Conservation (phyloP, 1,140 invertebrate genomes). For the Rhysida immarginata region DNA sequence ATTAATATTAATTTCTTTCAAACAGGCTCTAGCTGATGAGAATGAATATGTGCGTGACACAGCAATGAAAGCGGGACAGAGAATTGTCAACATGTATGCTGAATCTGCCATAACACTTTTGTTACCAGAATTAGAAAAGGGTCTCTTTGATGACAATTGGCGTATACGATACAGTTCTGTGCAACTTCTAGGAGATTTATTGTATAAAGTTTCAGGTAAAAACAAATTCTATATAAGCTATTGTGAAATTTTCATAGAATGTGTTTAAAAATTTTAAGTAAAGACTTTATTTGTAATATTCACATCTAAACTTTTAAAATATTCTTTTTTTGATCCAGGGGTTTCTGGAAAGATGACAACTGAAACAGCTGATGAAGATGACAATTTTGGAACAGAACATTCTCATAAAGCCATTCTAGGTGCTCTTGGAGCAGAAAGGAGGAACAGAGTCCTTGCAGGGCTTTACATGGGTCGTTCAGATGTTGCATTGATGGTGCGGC, state of each 20-base stretch:
- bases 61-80: constrained; percentile 85
- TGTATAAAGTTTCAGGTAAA: constrained; percentile 81
- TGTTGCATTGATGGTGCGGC: constrained; percentile 88
- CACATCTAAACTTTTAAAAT: too few species aligned
- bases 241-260: neutral
- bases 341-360: constrained; percentile 98
- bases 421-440: constrained; percentile 67
- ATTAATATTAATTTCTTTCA: constrained; percentile 17
- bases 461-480: constrained; percentile 96
- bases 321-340: constrained; percentile 40
- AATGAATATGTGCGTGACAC: constrained; percentile 98
- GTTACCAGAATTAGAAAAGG: constrained; percentile 83
- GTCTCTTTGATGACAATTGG: constrained; percentile 96
- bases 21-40: constrained; percentile 85
- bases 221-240: neutral
- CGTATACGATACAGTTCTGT: constrained; percentile 92
- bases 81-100: constrained; percentile 91
- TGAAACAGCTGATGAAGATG: constrained; percentile 93
- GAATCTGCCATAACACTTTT: constrained; percentile 87
- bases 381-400: constrained; percentile 96
- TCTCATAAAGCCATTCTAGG: constrained; percentile 81
- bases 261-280: neutral
- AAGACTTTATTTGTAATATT: neutral
- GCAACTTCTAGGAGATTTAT: constrained; percentile 84
- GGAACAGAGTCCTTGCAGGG: constrained; percentile 86